Evolutionary conservation across 2,888 invertebrate species (phyloP), one percentile per base, ranked within the genome.

Genomic region (Thereva nobilitata): DNA sequence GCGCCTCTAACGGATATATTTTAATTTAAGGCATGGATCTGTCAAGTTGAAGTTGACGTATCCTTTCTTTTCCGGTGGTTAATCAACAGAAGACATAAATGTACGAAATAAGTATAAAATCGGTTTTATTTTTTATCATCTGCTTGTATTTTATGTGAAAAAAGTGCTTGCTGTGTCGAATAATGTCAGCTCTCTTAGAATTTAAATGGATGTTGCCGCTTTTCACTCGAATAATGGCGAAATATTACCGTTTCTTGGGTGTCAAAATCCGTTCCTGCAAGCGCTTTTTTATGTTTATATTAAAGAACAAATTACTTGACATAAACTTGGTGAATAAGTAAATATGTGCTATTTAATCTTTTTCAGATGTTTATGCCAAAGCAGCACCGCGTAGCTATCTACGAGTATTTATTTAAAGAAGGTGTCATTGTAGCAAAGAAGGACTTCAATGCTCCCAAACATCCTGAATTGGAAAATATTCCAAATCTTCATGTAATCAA

Each of bases 311-410:
- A n/a, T 23, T 5, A 56, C 6, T 9, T 42, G 4, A 37, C 38
- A 35, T 9, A 7, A 6, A 56, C 47, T 72, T 69, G 64, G 50
- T 68, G 68, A 23, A 23, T 23, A 23, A 23, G 23, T 23, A 23
- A 23, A 23, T 23, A 23, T 23, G 23, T 23, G 23, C 23, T 23
- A 23, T 23, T 69, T 70, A 70, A 73, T 68, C 70, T 68, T 82
- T 83, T 79, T 83, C 95, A 92, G 83, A 99, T 99, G 99, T 96
- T 99, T 95, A 99, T 99, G 96, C 97, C 98, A 77, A 98, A 97
- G 86, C 93, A 94, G 85, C 95, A 97, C 82, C 90, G 97, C 79
- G 91, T 94, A 74, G 86, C 93, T 75, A 98, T 99, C 81, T 99
- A 95, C 83, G 98, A 99, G 82, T 93, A 94, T 85, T 89, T 98